Evolutionary conservation across 2,113 vertebrate genomes (phyloP), one percentile per base, ranked within the genome.

Genomic region (Oostethus manadensis): DNA sequence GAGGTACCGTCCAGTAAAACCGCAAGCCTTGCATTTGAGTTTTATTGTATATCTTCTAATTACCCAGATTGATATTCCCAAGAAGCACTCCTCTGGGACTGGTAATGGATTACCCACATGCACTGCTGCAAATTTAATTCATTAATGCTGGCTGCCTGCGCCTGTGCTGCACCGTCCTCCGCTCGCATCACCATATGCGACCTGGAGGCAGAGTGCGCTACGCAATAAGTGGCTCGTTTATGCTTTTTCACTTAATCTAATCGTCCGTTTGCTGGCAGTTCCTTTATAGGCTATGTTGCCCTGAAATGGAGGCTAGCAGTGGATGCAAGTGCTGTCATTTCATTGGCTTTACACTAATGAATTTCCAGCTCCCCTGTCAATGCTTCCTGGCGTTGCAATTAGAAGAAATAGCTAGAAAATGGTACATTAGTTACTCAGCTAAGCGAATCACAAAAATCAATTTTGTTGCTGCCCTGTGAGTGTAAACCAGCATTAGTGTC

Each of bases 101-200:
- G 82, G 67, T 85, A 87, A 82, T 79, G 73, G 80, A 85, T 86
- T 76, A 84, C 75, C 80, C 76, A 51, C 70, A 72, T 67, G 78
- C 73, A 73, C 78, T 61, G 75, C 77, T 80, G 74, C 83, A 75
- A 82, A 83, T 82, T 80, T 78, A 77, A 83, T 86, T 79, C 78
- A 80, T 87, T 82, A 79, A 81, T 58, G 60, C 73, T 48, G 64
- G 22, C 74, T 71, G 69, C 17, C 68, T 71, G 72, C 60, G 55
- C 58, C 65, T 71, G 48, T 62, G 57, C 64, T 61, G 57, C 40
- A 47, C 51, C 13, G 45, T 51, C 16, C 64, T 49, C 13, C 4
- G 21, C 58, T 57, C 64, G 0, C 53, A 11, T 47, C 13, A 68
- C 70, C 72, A 68, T 48, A 23, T 40, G 74, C 53, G 61, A 83